A percentile compares a stretch with the other conserved stretches of the same genome.
phyloP scores from a whole-genome alignment of 2,113 vertebrate genomes.

The Phyllostomus discolor region DNA sequence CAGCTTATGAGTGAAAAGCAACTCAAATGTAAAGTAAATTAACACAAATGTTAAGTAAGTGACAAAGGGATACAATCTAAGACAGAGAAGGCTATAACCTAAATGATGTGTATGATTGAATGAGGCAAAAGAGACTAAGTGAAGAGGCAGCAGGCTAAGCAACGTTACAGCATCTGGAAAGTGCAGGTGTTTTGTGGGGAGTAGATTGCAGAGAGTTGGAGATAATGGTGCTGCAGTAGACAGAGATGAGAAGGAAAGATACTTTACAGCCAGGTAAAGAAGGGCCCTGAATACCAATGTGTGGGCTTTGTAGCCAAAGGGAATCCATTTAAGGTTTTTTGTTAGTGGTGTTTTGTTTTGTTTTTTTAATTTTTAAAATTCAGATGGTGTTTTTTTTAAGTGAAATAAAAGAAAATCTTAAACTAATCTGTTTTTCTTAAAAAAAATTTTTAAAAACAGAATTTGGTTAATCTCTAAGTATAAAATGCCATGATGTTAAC shows the following conservation, averaged over 20 bases:
- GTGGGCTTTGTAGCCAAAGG: neutral
- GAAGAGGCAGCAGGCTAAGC: neutral
- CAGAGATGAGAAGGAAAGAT: neutral
- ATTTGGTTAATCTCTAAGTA: neutral
- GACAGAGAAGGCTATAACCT: neutral
- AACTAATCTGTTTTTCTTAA: neutral
- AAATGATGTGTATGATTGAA: neutral
- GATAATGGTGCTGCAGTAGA: neutral
- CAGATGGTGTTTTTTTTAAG: neutral
- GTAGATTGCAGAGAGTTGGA: neutral
- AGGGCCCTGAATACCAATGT: neutral
- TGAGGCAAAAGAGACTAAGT: neutral
- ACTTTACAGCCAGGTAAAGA: neutral
- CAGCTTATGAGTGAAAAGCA: neutral
- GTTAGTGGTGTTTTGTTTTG: neutral
- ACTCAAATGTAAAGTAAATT: neutral
- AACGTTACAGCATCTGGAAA: neutral
- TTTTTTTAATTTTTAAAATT: neutral
- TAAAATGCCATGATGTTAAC: neutral
- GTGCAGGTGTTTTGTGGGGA: neutral
- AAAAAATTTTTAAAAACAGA: neutral
- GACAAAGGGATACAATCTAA: neutral
- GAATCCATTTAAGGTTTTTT: neutral
- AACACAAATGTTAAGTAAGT: constrained; percentile 34
- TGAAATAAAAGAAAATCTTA: neutral